Conservation (phyloP, 2,797 vertebrate genomes). For the Eulemur coronatus region DNA sequence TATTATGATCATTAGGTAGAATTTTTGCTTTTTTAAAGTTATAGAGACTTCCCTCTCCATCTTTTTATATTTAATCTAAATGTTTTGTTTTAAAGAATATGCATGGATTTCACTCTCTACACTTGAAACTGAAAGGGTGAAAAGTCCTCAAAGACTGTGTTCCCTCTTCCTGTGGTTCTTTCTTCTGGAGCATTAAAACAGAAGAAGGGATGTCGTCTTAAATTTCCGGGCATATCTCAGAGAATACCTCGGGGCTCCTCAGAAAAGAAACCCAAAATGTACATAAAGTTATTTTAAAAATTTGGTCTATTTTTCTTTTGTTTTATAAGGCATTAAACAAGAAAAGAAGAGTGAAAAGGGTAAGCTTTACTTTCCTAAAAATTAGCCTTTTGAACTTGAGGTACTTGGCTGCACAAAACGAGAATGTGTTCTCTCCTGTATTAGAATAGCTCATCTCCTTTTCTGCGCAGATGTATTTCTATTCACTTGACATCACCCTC, state of each 20-base stretch:
- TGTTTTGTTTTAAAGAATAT: not conserved
- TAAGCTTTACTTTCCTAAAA: not conserved
- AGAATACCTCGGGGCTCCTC: not conserved
- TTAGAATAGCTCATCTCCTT: not conserved
- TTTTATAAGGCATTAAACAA: not conserved
- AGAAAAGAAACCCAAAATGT: not conserved
- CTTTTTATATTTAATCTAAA: not conserved
- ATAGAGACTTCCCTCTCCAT: not conserved
- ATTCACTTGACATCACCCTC: not conserved
- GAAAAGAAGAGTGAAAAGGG: not conserved
- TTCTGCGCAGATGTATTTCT: not conserved
- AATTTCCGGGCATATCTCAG: not conserved
- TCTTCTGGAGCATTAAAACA: not conserved
- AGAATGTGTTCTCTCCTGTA: not conserved
- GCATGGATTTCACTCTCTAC: not conserved
- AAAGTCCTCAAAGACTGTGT: not conserved
- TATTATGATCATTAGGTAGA: not conserved
- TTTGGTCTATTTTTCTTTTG: not conserved
- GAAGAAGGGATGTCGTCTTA: not conserved
- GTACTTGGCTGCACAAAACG: not conserved
- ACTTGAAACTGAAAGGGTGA: not conserved
- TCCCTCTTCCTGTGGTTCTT: accelerated
- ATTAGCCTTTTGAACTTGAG: not conserved
- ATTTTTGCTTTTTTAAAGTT: not conserved
- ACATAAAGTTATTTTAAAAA: not conserved